phyloP scores from a whole-genome alignment of 2,888 invertebrate species.

The Phrixothrix hirtus region DNA sequence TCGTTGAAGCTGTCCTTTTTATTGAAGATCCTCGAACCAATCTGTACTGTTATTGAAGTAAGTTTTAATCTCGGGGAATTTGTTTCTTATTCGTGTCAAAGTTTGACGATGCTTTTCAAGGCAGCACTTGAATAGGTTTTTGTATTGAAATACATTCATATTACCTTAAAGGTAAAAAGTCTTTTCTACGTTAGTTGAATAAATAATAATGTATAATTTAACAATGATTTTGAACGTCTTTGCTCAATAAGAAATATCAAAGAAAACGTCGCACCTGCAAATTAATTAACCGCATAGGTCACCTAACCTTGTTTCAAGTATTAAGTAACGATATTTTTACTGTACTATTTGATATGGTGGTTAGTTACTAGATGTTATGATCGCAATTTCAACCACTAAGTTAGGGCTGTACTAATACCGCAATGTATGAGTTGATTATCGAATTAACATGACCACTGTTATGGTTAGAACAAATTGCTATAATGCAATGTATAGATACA shows the following conservation, averaged over 20 bases:
- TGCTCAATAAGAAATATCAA: neutral
- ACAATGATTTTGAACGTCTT: no score
- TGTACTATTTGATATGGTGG: slow-evolving; percentile 1
- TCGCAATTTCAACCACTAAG: neutral
- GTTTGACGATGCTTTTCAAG: no score
- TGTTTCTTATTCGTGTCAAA: slow-evolving; percentile 5
- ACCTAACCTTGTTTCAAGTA: no score
- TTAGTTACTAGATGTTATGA: neutral
- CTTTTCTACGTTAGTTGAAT: slow-evolving; percentile 10
- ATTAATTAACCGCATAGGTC: slow-evolving; percentile 2
- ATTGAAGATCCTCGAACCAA: slow-evolving; percentile 9
- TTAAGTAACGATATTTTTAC: no score
- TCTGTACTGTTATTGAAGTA: slow-evolving; percentile 9
- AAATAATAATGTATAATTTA: neutral
- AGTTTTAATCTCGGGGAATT: slow-evolving; percentile 9
- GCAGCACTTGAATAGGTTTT: no score
- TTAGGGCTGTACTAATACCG: slow-evolving; percentile 13
- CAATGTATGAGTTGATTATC: slow-evolving; percentile 40
- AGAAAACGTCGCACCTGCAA: slow-evolving; percentile 3
- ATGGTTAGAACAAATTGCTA: slow-evolving; percentile 35
- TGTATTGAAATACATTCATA: no score
- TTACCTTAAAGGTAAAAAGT: neutral
- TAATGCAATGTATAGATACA: no score
- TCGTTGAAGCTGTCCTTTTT: slow-evolving; percentile 8
- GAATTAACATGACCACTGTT: slow-evolving; percentile 37